Evolutionary conservation across 1,140 invertebrate species (phyloP).

Genomic region (Drosophila triauraria): DNA sequence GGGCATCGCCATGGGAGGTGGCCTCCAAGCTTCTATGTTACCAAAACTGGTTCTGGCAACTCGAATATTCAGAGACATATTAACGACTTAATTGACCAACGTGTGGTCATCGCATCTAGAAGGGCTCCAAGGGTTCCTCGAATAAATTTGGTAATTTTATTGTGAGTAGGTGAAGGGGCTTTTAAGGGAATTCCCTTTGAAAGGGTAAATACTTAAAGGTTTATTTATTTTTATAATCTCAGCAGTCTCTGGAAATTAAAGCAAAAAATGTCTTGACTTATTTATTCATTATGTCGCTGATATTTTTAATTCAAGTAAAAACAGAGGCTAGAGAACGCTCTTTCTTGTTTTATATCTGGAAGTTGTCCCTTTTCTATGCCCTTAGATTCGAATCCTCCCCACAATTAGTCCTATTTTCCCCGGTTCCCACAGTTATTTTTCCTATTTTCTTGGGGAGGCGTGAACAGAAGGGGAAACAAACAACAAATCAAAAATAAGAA

Average conservation of each 20-base stretch:
- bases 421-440: constrained; percentile 17
- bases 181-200: too few species aligned
- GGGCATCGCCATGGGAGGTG: constrained; percentile 33
- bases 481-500: constrained; percentile 11
- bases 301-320: too few species aligned
- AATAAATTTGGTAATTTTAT: background rate
- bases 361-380: too few species aligned
- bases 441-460: background rate
- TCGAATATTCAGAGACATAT: constrained; percentile 32
- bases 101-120: background rate
- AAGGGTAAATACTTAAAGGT: too few species aligned
- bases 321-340: too few species aligned
- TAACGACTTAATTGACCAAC: constrained; percentile 69
- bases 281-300: too few species aligned
- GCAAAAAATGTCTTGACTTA: too few species aligned
- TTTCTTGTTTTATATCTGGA: background rate
- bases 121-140: too few species aligned
- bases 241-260: too few species aligned
- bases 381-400: background rate
- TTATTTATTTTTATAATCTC: too few species aligned
- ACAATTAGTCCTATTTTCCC: background rate
- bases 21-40: constrained; percentile 7
- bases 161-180: too few species aligned
- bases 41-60: constrained; percentile 9
- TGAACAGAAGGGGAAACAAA: constrained; percentile 11